Percentiles rank a stretch among this genome's conserved stretches.
Evolutionary conservation across 2,113 vertebrate species (phyloP).

Genomic region (Toxotes chatareus): DNA sequence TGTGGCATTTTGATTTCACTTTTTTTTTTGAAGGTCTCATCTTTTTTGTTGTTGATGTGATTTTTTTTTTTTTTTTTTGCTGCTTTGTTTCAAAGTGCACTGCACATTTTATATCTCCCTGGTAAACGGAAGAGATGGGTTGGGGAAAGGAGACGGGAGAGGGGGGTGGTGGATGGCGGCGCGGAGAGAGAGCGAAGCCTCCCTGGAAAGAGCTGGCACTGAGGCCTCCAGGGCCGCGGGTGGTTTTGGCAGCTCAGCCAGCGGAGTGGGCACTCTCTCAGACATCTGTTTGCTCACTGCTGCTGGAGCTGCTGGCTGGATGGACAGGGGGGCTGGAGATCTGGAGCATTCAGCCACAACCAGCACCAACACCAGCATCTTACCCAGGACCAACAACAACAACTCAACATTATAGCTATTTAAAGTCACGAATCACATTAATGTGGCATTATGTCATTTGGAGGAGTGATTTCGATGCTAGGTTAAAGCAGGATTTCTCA

Average conservation of each 20-base stretch:
- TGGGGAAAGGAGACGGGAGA: slow-evolving; percentile 24
- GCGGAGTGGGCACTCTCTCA: slow-evolving; percentile 86
- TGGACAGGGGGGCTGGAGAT: slow-evolving; percentile 34
- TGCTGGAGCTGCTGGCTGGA: slow-evolving; percentile 80
- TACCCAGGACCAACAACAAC: slow-evolving; percentile 49
- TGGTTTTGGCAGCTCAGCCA: slow-evolving; percentile 83
- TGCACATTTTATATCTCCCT: slow-evolving; percentile 50
- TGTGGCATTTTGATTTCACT: slow-evolving; percentile 52
- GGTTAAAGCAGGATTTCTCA: background rate
- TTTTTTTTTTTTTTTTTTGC: background rate
- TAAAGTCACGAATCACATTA: slow-evolving; percentile 14
- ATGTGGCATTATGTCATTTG: slow-evolving; percentile 1
- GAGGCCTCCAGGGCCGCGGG: slow-evolving; percentile 81
- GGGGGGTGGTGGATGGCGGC: slow-evolving; percentile 51
- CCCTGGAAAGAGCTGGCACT: slow-evolving; percentile 80
- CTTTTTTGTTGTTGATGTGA: slow-evolving; percentile 4
- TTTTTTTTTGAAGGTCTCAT: background rate
- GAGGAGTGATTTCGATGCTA: background rate
- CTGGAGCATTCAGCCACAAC: slow-evolving; percentile 73
- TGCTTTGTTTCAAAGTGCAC: slow-evolving; percentile 40
- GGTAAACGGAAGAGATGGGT: slow-evolving; percentile 48
- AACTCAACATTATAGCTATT: slow-evolving; percentile 26
- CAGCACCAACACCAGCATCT: slow-evolving; percentile 49
- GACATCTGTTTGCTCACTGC: slow-evolving; percentile 88
- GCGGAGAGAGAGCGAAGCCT: slow-evolving; percentile 69